phyloP scores from a whole-genome alignment of 2,888 invertebrate genomes.

The Drosophila engyochracea region DNA sequence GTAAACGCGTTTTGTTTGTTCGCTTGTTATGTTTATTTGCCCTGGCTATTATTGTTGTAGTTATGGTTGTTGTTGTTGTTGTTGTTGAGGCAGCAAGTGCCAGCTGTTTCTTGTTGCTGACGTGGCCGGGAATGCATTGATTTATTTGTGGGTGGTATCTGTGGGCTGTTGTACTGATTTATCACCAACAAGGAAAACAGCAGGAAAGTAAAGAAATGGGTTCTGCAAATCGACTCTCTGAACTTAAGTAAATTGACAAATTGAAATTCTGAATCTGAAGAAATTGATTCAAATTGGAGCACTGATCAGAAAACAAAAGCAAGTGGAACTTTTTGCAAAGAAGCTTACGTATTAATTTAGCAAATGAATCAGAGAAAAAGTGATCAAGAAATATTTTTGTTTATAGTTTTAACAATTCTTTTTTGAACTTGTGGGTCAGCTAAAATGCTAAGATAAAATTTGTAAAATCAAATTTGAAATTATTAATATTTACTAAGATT shows the following conservation, averaged over 20 bases:
- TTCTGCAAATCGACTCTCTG: background rate
- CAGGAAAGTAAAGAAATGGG: constrained; percentile 7
- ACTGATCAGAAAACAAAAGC: background rate
- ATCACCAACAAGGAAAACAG: constrained; percentile 11
- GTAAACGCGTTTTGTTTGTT: constrained; percentile 18
- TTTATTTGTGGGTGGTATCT: constrained; percentile 10
- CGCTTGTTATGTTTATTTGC: constrained; percentile 24
- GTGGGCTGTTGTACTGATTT: constrained; percentile 24
- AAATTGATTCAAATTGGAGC: background rate
- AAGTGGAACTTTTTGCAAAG: background rate
- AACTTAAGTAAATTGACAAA: constrained; percentile 2
- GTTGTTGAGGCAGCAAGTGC: constrained; percentile 1
- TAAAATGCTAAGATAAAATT: background rate
- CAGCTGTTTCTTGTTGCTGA: constrained; percentile 36
- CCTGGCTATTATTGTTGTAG: constrained; percentile 11
- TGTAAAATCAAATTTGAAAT: background rate
- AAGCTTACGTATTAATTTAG: background rate
- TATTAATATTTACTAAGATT: too few relatives aligned
- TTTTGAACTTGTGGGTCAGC: background rate
- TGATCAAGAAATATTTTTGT: background rate
- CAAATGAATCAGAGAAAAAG: background rate
- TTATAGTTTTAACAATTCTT: background rate
- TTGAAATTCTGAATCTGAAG: background rate
- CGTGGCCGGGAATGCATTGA: constrained; percentile 24
- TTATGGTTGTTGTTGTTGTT: background rate